Conservation (phyloP, 2,888 invertebrate species). For the Tinea pellionella region DNA sequence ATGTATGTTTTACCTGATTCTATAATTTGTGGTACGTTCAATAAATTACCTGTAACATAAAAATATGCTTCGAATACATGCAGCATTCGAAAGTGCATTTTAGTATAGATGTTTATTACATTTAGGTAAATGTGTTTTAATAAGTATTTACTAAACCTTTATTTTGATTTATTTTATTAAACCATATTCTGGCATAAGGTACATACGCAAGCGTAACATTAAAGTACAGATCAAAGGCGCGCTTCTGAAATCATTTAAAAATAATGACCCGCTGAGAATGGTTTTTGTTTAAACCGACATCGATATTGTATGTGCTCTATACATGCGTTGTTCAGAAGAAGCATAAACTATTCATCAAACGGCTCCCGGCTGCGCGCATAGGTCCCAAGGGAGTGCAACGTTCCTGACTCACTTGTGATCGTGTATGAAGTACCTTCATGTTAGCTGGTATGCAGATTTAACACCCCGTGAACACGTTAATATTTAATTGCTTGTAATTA, state of each 20-base stretch:
- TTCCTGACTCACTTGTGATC: conserved; percentile 3
- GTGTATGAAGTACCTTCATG: conserved; percentile 15
- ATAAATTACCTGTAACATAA: neutral
- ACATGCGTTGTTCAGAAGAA: conserved; percentile 21
- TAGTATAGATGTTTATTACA: too few relatives aligned
- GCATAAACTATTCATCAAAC: conserved; percentile 68
- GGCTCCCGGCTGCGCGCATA: conserved; percentile 44
- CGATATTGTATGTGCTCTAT: conserved; percentile 8
- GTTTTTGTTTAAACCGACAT: conserved; percentile 9
- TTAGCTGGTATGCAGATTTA: conserved; percentile 16
- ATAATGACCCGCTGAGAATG: conserved; percentile 6
- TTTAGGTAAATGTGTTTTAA: too few relatives aligned
- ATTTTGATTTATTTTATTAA: too few relatives aligned
- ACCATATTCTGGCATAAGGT: neutral
- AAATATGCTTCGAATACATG: too few relatives aligned
- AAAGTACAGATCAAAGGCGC: neutral
- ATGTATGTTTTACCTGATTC: neutral
- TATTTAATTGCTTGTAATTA: too few relatives aligned
- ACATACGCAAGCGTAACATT: neutral
- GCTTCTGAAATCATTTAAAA: neutral
- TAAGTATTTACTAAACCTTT: too few relatives aligned
- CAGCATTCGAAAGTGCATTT: too few relatives aligned
- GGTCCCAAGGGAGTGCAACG: conserved; percentile 24
- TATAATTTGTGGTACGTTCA: neutral
- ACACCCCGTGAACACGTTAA: neutral